A percentile compares a stretch with the other conserved stretches of the same genome.
Conservation (phyloP, 2,113 vertebrate genomes). For the Paratilapia polleni region DNA sequence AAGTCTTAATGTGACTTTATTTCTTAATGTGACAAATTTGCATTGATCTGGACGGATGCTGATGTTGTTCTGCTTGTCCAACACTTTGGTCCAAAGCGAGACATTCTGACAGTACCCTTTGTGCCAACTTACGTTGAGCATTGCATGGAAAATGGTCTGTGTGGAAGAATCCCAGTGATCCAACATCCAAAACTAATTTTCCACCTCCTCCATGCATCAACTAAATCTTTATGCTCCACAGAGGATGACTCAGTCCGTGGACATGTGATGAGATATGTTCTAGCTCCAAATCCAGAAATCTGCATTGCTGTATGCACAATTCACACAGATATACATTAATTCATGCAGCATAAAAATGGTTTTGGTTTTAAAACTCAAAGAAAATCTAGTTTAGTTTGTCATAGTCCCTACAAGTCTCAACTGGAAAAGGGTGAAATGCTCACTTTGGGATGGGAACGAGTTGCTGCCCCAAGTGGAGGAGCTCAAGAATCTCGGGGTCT, state of each 20-base stretch:
- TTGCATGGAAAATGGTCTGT: too few relatives aligned
- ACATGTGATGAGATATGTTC: not conserved
- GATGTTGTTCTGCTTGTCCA: not conserved
- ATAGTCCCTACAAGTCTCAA: not conserved
- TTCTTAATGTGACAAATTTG: not conserved
- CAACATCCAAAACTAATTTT: not conserved
- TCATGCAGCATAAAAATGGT: not conserved
- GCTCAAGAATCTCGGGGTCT: not conserved
- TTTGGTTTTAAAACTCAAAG: not conserved
- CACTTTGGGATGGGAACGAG: too few relatives aligned
- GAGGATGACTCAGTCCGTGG: not conserved
- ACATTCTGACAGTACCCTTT: not conserved
- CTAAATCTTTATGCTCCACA: rapidly evolving
- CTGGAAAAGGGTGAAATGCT: not conserved
- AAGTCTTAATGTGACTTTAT: too few relatives aligned
- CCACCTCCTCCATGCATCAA: not conserved
- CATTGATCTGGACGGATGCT: not conserved
- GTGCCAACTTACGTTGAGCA: not conserved
- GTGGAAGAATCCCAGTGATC: not conserved
- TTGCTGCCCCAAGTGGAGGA: not conserved
- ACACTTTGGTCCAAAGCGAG: not conserved
- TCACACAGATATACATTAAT: too few relatives aligned
- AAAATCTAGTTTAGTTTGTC: not conserved
- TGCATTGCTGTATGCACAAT: too few relatives aligned
- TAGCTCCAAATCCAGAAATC: too few relatives aligned